These are phyloP conservation scores for Hololepta plana DNA, from an alignment of 2,888 invertebrate genomes.

Conservation along the genomic window DNA sequence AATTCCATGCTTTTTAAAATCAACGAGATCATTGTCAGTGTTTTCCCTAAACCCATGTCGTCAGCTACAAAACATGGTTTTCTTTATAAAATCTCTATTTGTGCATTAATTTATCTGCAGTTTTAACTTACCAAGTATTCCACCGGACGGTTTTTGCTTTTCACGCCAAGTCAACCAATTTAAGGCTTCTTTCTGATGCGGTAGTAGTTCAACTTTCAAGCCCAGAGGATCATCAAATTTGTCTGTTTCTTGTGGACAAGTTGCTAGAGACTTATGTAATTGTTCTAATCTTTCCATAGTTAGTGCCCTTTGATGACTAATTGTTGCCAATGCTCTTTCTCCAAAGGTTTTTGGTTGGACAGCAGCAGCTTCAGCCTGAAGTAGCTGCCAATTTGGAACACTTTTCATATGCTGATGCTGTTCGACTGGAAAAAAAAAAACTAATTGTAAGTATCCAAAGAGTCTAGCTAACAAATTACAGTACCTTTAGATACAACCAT, in stretches of 20 bases:
- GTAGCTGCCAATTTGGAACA: conserved; percentile 31
- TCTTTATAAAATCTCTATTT: conserved; percentile 7
- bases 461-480: too few relatives aligned
- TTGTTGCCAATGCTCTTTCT: conserved; percentile 41
- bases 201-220: conserved; percentile 50
- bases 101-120: conserved; percentile 1
- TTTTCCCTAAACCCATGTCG: conserved; percentile 69
- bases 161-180: conserved; percentile 86
- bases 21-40: conserved; percentile 64
- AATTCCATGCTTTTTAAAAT: conserved; percentile 37
- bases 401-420: too few relatives aligned
- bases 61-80: conserved; percentile 40
- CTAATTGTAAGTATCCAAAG: too few relatives aligned
- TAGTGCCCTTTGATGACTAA: conserved; percentile 44
- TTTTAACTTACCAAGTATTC: conserved; percentile 50
- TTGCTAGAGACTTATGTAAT: conserved; percentile 49
- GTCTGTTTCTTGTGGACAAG: conserved; percentile 43
- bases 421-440: too few relatives aligned
- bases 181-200: conserved; percentile 71
- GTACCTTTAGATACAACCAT: too few relatives aligned
- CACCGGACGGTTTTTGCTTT: conserved; percentile 66
- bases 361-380: conserved; percentile 31
- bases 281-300: conserved; percentile 54
- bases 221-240: conserved; percentile 40
- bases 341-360: conserved; percentile 40